phyloP scores from a whole-genome alignment of 2,797 vertebrate genomes.

The Myripristis jacobus region DNA sequence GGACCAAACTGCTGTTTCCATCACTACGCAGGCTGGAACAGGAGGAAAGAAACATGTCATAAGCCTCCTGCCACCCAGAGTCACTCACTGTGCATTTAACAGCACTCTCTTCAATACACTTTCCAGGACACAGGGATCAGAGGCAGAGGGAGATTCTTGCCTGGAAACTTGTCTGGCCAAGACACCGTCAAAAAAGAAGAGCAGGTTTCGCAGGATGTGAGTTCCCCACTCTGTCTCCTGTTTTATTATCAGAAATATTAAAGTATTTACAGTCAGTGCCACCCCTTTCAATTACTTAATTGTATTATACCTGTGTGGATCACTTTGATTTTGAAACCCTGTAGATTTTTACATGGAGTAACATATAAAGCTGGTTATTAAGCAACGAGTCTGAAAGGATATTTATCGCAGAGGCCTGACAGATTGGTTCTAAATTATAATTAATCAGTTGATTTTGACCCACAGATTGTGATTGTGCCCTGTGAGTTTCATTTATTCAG shows the following conservation, averaged over 20 bases:
- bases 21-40: constrained; percentile 84
- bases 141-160: constrained; percentile 52
- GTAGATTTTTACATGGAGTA: constrained; percentile 32
- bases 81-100: constrained; percentile 76
- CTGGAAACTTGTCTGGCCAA: constrained; percentile 59
- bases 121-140: constrained; percentile 68
- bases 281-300: constrained; percentile 1
- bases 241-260: constrained; percentile 19
- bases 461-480: constrained; percentile 80
- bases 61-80: constrained; percentile 75
- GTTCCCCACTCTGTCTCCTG: constrained; percentile 1
- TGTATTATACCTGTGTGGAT: constrained; percentile 10
- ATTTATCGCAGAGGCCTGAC: constrained; percentile 78
- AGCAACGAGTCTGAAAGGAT: constrained; percentile 70
- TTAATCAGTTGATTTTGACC: constrained; percentile 83
- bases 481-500: constrained; percentile 80
- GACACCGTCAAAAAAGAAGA: constrained; percentile 23
- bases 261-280: background rate
- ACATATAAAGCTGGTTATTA: constrained; percentile 70
- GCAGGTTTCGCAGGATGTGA: background rate
- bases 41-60: constrained; percentile 83
- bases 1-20: constrained; percentile 91
- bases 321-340: constrained; percentile 8
- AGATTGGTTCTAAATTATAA: constrained; percentile 79
- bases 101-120: constrained; percentile 73